Evolutionary conservation across 2,113 vertebrate genomes (phyloP), one percentile per base, ranked within the genome.

Genomic region (Prunella fulvescens): DNA sequence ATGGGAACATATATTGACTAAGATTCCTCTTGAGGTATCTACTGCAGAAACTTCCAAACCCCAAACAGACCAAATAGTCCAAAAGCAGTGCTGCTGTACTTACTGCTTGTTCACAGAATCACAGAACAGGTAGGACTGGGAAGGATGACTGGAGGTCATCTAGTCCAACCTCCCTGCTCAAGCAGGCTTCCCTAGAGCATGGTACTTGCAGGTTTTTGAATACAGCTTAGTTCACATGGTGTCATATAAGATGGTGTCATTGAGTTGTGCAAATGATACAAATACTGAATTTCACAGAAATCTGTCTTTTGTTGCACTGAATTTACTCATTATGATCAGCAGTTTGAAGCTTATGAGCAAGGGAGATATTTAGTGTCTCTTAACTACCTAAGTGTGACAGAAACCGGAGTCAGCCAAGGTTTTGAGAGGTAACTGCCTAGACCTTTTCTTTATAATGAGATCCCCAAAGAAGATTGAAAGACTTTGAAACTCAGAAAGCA

Each of bases 391-490:
- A 42, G 15, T 85, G 58, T 77, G 66, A 70, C 85, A 86, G 92
- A 82, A 92, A 42, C 29, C 42, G 37, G 79, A 93, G n/a, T 73
- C 74, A 91, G 66, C 19, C 73, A 82, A 61, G 20, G 71, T 62
- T 93, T 88, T 92, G 61, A 6, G 19, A 29, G n/a, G 71, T 20
- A 77, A 65, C 57, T 82, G 71, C 26, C 15, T 53, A 70, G 74
- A 88, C 79, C 19, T 93, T 92, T 88, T 61, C 66, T 65, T 88
- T 61, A 39, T 96, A 95, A 96, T 73, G 71, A 95, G 86, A 77
- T 94, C 86, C 76, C 79, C 39, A 77, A 96, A 96, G 90, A 88
- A 80, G 93, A 69, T 25, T 3, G 1, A 80, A 87, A 91, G 37
- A 31, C 50, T 71, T 47, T 53, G 61, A 72, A 92, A 83, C 50